Evolutionary conservation across 1,140 invertebrate species (phyloP).

Genomic region (Teleopsis dalmanni): DNA sequence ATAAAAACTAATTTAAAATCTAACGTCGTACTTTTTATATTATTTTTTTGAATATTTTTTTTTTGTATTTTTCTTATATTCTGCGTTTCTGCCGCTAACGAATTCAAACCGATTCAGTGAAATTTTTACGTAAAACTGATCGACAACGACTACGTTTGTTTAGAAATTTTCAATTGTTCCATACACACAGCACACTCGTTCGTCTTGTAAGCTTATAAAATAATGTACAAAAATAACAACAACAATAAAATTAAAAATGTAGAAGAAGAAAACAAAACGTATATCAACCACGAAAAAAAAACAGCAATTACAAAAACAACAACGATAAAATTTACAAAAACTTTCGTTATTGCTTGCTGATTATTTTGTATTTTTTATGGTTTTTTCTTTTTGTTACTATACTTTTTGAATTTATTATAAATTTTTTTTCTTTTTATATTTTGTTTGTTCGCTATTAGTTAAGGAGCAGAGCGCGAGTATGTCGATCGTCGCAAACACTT

Average conservation of each 20-base stretch:
- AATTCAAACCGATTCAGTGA: slow-evolving; percentile 16
- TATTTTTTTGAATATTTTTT: neutral
- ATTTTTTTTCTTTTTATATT: neutral
- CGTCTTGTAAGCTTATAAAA: neutral
- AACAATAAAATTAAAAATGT: neutral
- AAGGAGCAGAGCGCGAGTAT: neutral
- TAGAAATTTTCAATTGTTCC: slow-evolving; percentile 7
- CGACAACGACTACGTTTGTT: slow-evolving; percentile 11
- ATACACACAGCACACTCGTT: too few species aligned
- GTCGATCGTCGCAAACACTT: slow-evolving; percentile 33
- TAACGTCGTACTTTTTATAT: too few species aligned
- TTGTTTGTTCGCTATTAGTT: neutral
- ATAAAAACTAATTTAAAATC: neutral
- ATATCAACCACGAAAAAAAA: neutral
- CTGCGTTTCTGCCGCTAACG: neutral
- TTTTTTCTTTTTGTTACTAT: neutral
- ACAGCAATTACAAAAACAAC: neutral
- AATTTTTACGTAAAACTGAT: slow-evolving; percentile 20
- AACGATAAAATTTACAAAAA: neutral
- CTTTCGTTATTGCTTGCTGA: neutral
- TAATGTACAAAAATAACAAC: neutral
- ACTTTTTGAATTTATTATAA: neutral
- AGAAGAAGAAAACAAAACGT: neutral
- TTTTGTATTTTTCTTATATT: neutral
- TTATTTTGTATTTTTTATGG: neutral